Evolutionary conservation across 92 coral and sea anemone genomes (phyloP).

Genomic region (Parazoanthus atlanticus): DNA sequence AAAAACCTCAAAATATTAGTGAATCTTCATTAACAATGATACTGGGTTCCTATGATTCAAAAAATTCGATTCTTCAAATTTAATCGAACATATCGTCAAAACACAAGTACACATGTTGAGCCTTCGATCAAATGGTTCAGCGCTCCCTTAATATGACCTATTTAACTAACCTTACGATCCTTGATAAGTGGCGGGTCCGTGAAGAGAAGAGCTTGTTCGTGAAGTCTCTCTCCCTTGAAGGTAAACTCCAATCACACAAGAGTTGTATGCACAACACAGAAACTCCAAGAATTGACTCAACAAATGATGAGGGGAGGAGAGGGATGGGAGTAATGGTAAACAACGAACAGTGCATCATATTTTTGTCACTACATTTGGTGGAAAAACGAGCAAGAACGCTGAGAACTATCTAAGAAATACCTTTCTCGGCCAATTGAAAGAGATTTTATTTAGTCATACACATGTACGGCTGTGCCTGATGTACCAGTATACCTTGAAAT

Average conservation of each 20-base stretch:
- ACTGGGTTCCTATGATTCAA: no score
- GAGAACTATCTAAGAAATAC: no score
- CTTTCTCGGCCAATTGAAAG: no score
- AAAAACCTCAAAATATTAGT: no score
- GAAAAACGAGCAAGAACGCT: no score
- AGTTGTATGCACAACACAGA: neutral
- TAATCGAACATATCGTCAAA: neutral
- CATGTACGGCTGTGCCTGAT: no score
- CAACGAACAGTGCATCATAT: no score
- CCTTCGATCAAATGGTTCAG: neutral
- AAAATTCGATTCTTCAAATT: neutral
- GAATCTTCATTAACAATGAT: no score
- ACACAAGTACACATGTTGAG: neutral
- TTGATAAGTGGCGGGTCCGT: slow-evolving; percentile 93
- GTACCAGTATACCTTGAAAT: no score
- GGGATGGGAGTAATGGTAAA: neutral
- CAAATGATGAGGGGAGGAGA: neutral
- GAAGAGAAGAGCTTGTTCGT: slow-evolving; percentile 72
- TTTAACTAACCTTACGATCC: slow-evolving; percentile 79
- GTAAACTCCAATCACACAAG: neutral
- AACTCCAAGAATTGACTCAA: neutral
- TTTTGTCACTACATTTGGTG: no score
- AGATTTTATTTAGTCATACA: no score
- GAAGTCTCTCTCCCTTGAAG: slow-evolving; percentile 76
- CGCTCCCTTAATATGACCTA: no score